These are phyloP conservation scores for Pectinophora gossypiella DNA, from an alignment of 1,140 invertebrate genomes.

Conservation along the genomic window DNA sequence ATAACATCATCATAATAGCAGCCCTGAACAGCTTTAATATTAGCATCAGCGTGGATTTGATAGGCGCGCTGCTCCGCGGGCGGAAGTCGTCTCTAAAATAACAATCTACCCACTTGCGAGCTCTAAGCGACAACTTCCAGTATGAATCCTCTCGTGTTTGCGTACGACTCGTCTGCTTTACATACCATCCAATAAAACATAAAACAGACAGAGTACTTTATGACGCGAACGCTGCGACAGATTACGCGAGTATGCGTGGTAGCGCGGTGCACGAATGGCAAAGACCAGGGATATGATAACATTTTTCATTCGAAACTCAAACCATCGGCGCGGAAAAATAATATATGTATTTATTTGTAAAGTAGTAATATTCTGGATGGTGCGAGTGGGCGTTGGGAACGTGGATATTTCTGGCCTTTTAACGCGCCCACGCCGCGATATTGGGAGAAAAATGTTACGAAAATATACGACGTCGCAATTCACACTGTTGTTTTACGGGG, in stretches of 20 bases:
- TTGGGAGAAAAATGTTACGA: conserved; percentile 66
- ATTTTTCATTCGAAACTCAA: too few relatives aligned
- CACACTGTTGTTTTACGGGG: conserved; percentile 32
- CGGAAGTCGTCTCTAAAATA: conserved; percentile 5
- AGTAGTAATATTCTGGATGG: conserved; percentile 54
- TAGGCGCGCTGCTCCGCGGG: background rate
- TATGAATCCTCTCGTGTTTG: background rate
- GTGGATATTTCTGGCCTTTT: conserved; percentile 62
- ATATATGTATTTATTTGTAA: conserved; percentile 50
- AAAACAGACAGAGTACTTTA: too few relatives aligned
- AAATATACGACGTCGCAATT: conserved; percentile 56
- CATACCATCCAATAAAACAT: background rate
- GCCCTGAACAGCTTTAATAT: background rate
- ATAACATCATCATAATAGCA: background rate
- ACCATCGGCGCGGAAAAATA: conserved; percentile 17
- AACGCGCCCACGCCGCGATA: conserved; percentile 53
- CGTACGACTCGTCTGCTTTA: background rate
- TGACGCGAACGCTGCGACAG: background rate
- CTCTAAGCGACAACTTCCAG: background rate
- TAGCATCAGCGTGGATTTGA: background rate
- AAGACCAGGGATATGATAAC: too few relatives aligned
- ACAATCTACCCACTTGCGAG: conserved; percentile 1
- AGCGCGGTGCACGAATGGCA: background rate
- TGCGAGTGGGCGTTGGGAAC: conserved; percentile 54
- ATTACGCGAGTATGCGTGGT: too few relatives aligned